phyloP scores from a whole-genome alignment of 2,797 vertebrate species.

The Xiphophorus birchmanni region DNA sequence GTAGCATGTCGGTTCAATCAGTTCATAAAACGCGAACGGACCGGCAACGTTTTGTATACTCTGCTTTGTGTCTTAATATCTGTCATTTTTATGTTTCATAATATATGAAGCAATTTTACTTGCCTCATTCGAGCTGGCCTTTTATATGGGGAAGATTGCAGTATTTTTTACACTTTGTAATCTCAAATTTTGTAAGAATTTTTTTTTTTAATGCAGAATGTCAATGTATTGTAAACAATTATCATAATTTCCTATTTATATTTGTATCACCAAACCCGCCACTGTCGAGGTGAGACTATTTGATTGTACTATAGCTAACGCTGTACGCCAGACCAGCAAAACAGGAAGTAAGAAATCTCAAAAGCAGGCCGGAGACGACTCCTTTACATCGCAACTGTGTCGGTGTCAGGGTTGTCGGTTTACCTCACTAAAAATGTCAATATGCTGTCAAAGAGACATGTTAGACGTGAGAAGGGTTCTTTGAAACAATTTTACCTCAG shows the following conservation, averaged over 20 bases:
- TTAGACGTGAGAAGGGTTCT: slow-evolving; percentile 31
- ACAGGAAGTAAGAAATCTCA: slow-evolving; percentile 23
- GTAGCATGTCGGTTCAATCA: slow-evolving; percentile 57
- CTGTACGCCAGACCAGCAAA: slow-evolving; percentile 15
- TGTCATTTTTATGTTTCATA: slow-evolving; percentile 50
- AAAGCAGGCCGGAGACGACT: slow-evolving; percentile 13
- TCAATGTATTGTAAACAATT: slow-evolving; percentile 56
- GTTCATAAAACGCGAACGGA: slow-evolving; percentile 16
- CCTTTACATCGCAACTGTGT: slow-evolving; percentile 28
- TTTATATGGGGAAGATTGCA: slow-evolving; percentile 77
- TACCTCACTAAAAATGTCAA: slow-evolving; percentile 45
- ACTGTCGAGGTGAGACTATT: slow-evolving; percentile 47
- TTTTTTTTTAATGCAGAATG: slow-evolving; percentile 70
- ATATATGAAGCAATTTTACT: slow-evolving; percentile 83
- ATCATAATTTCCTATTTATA: slow-evolving; percentile 58
- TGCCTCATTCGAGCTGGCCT: slow-evolving; percentile 96
- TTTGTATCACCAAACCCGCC: slow-evolving; percentile 43
- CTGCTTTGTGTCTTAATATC: slow-evolving; percentile 33
- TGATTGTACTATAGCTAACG: slow-evolving; percentile 55
- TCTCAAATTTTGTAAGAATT: slow-evolving; percentile 87
- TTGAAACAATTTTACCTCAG: slow-evolving; percentile 62
- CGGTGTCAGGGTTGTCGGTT: slow-evolving; percentile 16
- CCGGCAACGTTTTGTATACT: slow-evolving; percentile 36
- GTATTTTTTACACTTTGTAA: slow-evolving; percentile 94
- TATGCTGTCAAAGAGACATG: slow-evolving; percentile 23